Percentiles rank a stretch among this genome's conserved stretches.
Conservation (phyloP, 2,113 vertebrate species). For the Theristicus caerulescens region DNA sequence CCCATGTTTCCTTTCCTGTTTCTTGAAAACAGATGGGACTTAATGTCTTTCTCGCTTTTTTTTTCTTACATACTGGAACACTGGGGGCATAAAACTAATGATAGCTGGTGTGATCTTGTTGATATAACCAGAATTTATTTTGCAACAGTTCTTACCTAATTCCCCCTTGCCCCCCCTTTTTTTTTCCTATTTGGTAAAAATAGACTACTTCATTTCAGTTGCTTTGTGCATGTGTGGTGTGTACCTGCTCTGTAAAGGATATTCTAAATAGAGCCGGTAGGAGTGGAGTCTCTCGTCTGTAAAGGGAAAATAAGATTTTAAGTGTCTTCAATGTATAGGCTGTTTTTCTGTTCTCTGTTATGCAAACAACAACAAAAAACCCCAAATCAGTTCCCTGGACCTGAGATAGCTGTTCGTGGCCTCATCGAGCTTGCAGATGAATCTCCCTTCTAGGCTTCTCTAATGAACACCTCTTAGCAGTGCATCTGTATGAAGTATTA, state of each 20-base stretch:
- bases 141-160: not conserved
- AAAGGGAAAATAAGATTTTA: not conserved
- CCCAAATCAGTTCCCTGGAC: not conserved
- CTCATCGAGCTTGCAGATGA: not conserved
- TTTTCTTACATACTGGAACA: not conserved
- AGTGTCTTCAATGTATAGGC: fast-evolving
- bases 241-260: not conserved
- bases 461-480: not conserved
- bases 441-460: not conserved
- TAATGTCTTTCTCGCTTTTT: not conserved
- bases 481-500: not conserved
- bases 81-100: not conserved
- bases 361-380: not conserved
- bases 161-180: fast-evolving
- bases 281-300: not conserved
- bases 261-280: not conserved
- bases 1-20: not conserved
- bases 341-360: not conserved
- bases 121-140: not conserved
- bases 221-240: not conserved
- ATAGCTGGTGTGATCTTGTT: not conserved
- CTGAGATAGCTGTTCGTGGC: not conserved
- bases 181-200: not conserved
- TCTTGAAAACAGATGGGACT: not conserved
- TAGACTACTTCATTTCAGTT: not conserved